A percentile compares a stretch with the other conserved stretches of the same genome.
Evolutionary conservation across 2,797 vertebrate genomes (phyloP).

Genomic region (Macrochelys suwanniensis): DNA sequence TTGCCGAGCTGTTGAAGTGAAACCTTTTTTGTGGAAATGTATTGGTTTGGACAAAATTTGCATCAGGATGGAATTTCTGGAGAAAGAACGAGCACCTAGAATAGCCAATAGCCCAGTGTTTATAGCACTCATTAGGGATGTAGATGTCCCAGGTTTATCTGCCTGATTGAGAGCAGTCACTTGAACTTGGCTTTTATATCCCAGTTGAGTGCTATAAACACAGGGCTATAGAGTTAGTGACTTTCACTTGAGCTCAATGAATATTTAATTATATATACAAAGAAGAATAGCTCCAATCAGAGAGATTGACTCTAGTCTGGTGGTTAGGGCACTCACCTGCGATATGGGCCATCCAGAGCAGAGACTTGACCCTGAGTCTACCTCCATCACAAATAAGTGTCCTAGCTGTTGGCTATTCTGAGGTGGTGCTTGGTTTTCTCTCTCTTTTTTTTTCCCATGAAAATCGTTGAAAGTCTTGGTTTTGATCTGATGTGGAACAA

Average conservation of each 20-base stretch:
- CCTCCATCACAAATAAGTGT: background rate
- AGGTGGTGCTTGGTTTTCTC: background rate
- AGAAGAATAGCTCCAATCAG: background rate
- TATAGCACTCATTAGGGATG: background rate
- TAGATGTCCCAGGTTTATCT: background rate
- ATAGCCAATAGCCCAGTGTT: background rate
- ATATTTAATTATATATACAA: background rate
- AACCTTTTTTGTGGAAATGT: background rate
- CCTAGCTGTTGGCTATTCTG: background rate
- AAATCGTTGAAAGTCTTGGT: background rate
- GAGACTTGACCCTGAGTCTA: background rate
- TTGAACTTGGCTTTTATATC: background rate
- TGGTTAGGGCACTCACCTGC: background rate
- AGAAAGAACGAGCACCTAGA: background rate
- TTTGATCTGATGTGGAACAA: background rate
- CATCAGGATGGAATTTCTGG: background rate
- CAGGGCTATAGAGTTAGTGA: background rate
- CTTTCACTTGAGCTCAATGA: background rate
- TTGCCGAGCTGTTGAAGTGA: background rate
- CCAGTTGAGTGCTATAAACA: background rate
- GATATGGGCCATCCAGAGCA: background rate
- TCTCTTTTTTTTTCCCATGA: background rate
- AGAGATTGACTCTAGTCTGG: background rate
- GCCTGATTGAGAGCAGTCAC: background rate
- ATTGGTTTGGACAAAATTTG: background rate